These are phyloP conservation scores for Gambelia wislizenii DNA, from an alignment of 2,797 vertebrate species.

Conservation along the genomic window DNA sequence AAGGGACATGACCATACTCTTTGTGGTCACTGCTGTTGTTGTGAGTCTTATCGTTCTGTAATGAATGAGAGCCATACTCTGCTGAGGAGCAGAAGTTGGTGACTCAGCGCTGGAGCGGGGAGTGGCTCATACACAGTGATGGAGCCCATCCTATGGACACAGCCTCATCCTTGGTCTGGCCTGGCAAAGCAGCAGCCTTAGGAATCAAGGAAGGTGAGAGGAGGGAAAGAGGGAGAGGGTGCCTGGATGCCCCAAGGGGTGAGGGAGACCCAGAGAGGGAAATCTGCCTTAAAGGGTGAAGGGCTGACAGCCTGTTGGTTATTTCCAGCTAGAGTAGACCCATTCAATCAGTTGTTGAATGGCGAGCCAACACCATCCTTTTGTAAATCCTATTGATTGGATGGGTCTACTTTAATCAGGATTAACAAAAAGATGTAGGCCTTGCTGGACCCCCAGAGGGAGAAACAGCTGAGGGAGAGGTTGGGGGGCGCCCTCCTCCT, in stretches of 20 bases:
- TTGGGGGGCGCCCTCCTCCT: slow-evolving; percentile 33
- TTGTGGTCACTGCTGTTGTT: no score
- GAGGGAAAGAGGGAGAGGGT: background rate
- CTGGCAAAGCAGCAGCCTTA: background rate
- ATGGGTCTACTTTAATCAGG: no score
- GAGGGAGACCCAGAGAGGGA: background rate
- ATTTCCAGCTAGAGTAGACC: no score
- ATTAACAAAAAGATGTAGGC: no score
- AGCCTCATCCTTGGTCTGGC: no score
- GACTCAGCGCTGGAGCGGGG: background rate
- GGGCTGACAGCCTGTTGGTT: background rate
- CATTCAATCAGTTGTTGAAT: no score
- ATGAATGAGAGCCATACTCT: background rate
- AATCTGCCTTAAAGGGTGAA: no score
- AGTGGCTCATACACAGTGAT: background rate
- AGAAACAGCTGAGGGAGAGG: background rate
- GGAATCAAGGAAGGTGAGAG: background rate
- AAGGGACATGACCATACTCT: background rate
- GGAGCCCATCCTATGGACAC: background rate
- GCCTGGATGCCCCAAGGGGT: background rate
- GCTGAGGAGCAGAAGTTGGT: background rate
- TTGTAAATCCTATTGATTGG: no score
- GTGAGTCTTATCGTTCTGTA: background rate
- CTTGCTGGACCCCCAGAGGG: background rate
- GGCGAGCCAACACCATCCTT: no score